Conservation (phyloP, 2,888 invertebrate genomes). For the Hyposoter dolosus region DNA sequence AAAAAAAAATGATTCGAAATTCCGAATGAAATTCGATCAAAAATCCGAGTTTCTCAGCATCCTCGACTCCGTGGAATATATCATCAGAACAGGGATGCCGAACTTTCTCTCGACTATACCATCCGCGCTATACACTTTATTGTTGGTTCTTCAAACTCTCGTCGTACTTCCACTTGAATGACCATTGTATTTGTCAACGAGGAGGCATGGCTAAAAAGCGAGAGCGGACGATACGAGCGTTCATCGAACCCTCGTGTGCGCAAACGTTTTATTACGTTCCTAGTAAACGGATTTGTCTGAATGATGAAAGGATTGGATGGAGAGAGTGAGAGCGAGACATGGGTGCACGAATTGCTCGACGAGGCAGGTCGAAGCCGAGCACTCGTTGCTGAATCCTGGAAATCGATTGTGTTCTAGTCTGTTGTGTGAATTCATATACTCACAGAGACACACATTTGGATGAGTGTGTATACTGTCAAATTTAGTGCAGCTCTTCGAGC, state of each 20-base stretch:
- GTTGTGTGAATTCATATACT: constrained; percentile 11
- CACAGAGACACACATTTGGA: not conserved
- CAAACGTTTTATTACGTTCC: constrained; percentile 69
- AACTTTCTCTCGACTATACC: constrained; percentile 19
- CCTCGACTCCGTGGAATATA: not conserved
- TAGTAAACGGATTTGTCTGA: constrained; percentile 69
- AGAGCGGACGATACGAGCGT: constrained; percentile 35
- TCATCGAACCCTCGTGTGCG: constrained; percentile 52
- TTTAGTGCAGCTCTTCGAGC: not conserved
- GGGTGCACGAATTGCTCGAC: constrained; percentile 30
- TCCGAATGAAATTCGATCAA: not conserved
- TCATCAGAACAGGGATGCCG: not conserved
- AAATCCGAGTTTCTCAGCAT: constrained; percentile 11
- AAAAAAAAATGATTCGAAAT: not conserved
- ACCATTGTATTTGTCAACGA: constrained; percentile 74
- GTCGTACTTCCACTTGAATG: constrained; percentile 70
- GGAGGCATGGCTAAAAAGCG: constrained; percentile 41
- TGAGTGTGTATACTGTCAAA: not conserved
- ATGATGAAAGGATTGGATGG: constrained; percentile 48
- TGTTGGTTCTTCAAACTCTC: constrained; percentile 62
- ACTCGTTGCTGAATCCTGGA: constrained; percentile 46
- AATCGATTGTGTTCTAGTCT: constrained; percentile 46
- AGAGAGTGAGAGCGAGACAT: not conserved
- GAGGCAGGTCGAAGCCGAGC: constrained; percentile 44
- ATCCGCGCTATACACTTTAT: constrained; percentile 17